Evolutionary conservation across 2,797 vertebrate genomes (phyloP), one percentile per base, ranked within the genome.

Genomic region (Parauchenoglanis ngamensis): DNA sequence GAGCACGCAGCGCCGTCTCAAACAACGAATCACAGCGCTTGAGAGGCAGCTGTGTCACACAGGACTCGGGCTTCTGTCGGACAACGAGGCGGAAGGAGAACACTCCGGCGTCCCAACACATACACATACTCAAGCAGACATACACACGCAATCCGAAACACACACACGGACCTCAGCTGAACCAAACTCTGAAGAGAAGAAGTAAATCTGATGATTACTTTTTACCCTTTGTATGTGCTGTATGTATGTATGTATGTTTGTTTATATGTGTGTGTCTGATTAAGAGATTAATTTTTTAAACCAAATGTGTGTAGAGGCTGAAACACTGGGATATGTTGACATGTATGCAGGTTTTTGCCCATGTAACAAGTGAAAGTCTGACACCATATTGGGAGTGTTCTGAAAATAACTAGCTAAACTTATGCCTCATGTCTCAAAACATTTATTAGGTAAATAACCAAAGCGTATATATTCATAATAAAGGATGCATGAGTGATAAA

Each of bases 1-100:
- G 0, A 94, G 95, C 0, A 96, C 96, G 2, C 98, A 99, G 93
- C 95, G 95, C 89, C 95, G 95, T 68, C 94, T 99, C 85, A 99
- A 99, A 90, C 97, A 97, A 90, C 95, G 97, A 67, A 94, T 98
- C 89, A 96, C 96, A 0, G 91, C 91, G 76, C 92, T 99, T 11
- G 98, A 99, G 90, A 89, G 91, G 59, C 91, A 91, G 21, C 75
- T 91, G 81, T 91, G 91, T 56, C 88, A 91, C 81, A 91, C 91
- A 0, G 91, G 86, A 28, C 84, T 89, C 28, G 89, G 89, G 1
- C 87, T 79, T 49, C 61, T 90, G 73, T 89, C 87, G 44, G 87
- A 90, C 83, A 65, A 89, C 2, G 89, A 91, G 12, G 68, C 25
- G 19, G 88, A 90, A 61, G 61, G 40, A 76, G 86, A 87, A 40